Conservation (phyloP, 2,113 vertebrate species). For the Spheniscus mendiculus region DNA sequence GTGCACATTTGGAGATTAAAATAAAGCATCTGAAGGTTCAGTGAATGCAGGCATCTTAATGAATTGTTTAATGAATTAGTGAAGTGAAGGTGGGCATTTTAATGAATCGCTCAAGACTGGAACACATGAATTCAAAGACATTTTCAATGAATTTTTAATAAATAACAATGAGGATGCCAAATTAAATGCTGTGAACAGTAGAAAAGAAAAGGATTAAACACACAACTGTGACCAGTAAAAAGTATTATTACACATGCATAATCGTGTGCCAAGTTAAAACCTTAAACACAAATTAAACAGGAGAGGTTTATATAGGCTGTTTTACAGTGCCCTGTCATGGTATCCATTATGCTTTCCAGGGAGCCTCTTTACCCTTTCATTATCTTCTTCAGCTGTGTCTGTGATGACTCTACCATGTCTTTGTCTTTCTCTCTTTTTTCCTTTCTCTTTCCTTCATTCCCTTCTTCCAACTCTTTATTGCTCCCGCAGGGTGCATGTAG, state of each 20-base stretch:
- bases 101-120: constrained; percentile 2
- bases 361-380: not conserved
- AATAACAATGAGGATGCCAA: not conserved
- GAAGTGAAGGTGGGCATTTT: not conserved
- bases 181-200: not conserved
- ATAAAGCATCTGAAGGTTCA: not conserved
- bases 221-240: not conserved
- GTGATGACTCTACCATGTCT: rapidly evolving
- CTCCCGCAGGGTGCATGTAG: not conserved
- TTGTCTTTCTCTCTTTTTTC: not conserved
- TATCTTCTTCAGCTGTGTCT: not conserved
- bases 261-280: not conserved
- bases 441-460: not conserved
- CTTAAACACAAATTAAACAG: not conserved
- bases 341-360: not conserved
- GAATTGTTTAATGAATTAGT: constrained; percentile 10
- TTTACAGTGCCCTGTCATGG: rapidly evolving
- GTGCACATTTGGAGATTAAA: not conserved
- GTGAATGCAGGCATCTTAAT: not conserved
- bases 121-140: not conserved
- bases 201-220: constrained; percentile 17
- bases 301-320: not conserved
- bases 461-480: not conserved
- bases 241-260: not conserved
- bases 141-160: constrained; percentile 35